These are phyloP conservation scores for Syrphus vitripennis DNA, from an alignment of 2,888 invertebrate species.

Conservation along the genomic window DNA sequence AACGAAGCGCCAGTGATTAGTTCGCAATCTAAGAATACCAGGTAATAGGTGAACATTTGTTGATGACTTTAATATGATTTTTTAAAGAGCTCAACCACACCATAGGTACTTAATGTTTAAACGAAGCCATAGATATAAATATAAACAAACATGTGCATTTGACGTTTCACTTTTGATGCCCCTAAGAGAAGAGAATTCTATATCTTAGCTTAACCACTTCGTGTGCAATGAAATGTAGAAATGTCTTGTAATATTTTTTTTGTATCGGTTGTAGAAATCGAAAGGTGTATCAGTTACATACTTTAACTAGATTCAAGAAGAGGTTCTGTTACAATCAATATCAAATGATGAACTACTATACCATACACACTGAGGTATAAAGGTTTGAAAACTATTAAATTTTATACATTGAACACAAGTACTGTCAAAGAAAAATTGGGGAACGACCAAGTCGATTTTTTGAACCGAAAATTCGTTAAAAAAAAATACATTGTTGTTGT, in stretches of 20 bases:
- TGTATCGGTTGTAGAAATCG: slow-evolving; percentile 38
- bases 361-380: background rate
- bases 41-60: background rate
- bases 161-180: background rate
- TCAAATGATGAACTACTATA: background rate
- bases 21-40: background rate
- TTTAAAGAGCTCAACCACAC: background rate
- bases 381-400: background rate
- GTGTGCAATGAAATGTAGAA: slow-evolving; percentile 10
- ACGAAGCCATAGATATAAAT: background rate
- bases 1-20: background rate
- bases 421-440: no score
- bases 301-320: background rate
- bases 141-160: background rate
- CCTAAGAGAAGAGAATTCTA: background rate
- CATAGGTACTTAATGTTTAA: background rate
- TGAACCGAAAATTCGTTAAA: no score
- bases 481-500: no score
- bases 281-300: slow-evolving; percentile 41
- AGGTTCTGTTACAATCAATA: background rate
- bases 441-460: no score
- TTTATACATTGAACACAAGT: no score
- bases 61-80: background rate
- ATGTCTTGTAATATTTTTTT: slow-evolving; percentile 34
- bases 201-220: background rate